A percentile compares a stretch with the other conserved stretches of the same genome.
Evolutionary conservation across 2,113 vertebrate species (phyloP).

Genomic region (Litocranius walleri): DNA sequence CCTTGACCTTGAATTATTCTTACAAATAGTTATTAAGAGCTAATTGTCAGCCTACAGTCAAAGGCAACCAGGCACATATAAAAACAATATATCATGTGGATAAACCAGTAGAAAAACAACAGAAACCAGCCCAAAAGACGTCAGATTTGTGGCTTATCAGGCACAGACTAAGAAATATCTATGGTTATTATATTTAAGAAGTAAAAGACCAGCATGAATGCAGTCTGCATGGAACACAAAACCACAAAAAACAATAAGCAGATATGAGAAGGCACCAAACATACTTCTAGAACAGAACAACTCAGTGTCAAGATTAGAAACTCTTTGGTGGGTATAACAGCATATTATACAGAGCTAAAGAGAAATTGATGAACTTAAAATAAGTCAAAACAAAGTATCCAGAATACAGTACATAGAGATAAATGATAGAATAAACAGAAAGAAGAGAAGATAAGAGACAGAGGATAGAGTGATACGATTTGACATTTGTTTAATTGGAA

Average conservation of each 20-base stretch:
- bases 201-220: background rate
- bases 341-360: background rate
- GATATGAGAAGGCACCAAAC: background rate
- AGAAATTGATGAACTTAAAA: background rate
- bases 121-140: background rate
- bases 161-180: background rate
- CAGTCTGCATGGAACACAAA: background rate
- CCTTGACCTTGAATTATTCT: background rate
- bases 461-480: background rate
- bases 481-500: background rate
- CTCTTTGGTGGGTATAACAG: background rate
- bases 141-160: background rate
- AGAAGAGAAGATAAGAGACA: background rate
- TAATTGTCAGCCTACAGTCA: background rate
- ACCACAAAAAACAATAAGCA: background rate
- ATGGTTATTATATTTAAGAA: background rate
- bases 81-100: background rate
- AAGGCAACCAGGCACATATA: background rate
- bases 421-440: background rate
- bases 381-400: background rate
- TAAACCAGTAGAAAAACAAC: background rate
- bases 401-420: background rate
- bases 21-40: background rate
- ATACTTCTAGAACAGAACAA: background rate
- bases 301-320: background rate